Evolutionary conservation across 2,113 vertebrate genomes (phyloP).

Genomic region (Microtus montanus): DNA sequence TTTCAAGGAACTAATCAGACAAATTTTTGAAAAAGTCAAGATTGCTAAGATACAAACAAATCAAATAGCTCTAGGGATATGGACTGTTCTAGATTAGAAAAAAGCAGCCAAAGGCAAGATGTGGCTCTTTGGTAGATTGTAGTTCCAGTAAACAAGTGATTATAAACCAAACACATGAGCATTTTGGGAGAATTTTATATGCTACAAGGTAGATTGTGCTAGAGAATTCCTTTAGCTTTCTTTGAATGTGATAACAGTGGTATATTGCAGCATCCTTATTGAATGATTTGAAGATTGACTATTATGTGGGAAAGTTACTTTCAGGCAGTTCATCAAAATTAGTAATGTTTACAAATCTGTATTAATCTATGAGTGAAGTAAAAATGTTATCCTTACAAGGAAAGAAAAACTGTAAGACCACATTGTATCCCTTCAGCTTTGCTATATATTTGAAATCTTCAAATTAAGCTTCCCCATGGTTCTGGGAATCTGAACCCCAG

Average conservation of each 20-base stretch:
- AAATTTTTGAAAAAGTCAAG: slow-evolving; percentile 51
- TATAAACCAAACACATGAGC: neutral
- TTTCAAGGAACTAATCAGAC: slow-evolving; percentile 21
- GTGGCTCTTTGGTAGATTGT: neutral
- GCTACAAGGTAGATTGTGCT: neutral
- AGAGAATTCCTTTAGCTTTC: neutral
- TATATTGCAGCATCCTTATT: neutral
- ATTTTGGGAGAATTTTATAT: slow-evolving; percentile 1
- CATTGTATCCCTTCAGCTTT: neutral
- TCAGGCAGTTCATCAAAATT: neutral
- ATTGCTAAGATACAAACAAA: slow-evolving; percentile 25
- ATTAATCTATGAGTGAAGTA: neutral
- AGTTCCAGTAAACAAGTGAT: neutral
- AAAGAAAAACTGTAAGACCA: slow-evolving; percentile 24
- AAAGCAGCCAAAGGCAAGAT: neutral
- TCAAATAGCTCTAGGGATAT: neutral
- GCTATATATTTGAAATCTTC: slow-evolving; percentile 10
- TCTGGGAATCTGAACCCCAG: neutral
- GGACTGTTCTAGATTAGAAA: slow-evolving; percentile 38
- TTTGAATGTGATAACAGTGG: neutral
- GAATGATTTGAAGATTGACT: neutral
- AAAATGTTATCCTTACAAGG: neutral
- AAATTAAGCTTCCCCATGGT: neutral
- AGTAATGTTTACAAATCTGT: neutral
- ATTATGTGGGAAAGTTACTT: neutral